Evolutionary conservation across 1,140 invertebrate species (phyloP), one percentile per base, ranked within the genome.

Genomic region (Bombyx mandarina): DNA sequence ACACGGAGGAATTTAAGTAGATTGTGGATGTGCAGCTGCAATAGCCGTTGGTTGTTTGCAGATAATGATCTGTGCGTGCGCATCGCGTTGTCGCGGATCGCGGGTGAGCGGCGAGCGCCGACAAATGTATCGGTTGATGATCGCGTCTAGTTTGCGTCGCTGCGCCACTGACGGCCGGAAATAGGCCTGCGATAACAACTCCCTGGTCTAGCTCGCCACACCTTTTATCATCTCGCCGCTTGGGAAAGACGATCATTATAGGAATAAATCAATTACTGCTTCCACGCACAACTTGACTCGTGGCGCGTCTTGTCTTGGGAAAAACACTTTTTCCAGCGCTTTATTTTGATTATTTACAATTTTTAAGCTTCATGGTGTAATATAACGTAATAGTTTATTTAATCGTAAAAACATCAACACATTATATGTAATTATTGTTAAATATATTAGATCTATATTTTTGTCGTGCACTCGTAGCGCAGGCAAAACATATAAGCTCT

Each of bases 61-160:
- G 80, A 83, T 83, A 79, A 59, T 22, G 68, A 85, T 83, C 80
- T 61, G 57, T 60, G 63, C 60, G 65, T 67, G 71, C 71, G 62
- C 71, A 50, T 57, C 56, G 63, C 58, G 60, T 54, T 53, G 58
- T 26, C 50, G 66, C 45, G 54, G 63, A 65, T 56, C 56, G 70
- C 72, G 67, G 69, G 75, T 74, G 75, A 71, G 67, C 57, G 73
- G 52, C 76, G 75, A 69, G 66, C 57, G 74, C 82, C 82, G 82
- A 86, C 82, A 84, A 86, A 86, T 86, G 77, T 86, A 86, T 86
- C 82, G 61, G 61, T 65, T 65, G 61, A 73, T 77, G 78, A 82
- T 82, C 77, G 75, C 69, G 67, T 70, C 65, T 45, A 35, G 66
- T 67, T 60, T 68, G 63, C 58, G 65, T 61, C 66, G 72, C 67